Evolutionary conservation across 92 coral and sea anemone species (phyloP), one percentile per base, ranked within the genome.

Genomic region (Zoanthus solanderi): DNA sequence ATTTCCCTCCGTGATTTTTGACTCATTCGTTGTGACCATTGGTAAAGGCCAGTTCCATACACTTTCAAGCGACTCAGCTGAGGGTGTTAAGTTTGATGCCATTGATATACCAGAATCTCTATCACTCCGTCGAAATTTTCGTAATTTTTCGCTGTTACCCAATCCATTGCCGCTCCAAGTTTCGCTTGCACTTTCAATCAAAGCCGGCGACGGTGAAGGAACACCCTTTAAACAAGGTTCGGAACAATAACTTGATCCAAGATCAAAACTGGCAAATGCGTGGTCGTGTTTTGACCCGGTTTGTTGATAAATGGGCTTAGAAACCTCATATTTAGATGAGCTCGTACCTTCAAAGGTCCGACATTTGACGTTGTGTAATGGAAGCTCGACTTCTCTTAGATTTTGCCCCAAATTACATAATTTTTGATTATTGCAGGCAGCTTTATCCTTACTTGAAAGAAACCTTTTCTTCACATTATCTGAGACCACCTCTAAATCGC

Each of bases 21-120:
- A 23, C 30, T 30, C 75, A n/a, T 45, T 34, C 14, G 63, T 3
- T 17, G 58, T 61, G 9, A 74, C 42, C 57, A 4, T 12, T 30
- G 3, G 3, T 34, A 72, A 80, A 63, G 85, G 74, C 85, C 73
- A 63, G 3, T 0, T 45, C 85, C 85, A 80, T 30, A 80, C 73
- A 63, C 60, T 66, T 81, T 81, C 85, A 63, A 81, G 66, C 30
- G 85, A 63, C 56, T 46, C 85, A 66, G 30, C 47, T 57, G 45
- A 52, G 5, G 75, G 75, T 47, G 85, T 47, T 60, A 58, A 61
- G 54, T 48, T 63, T 28, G 72, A 77, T 46, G 5, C 85, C 47
- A 81, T 52, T n/a, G 85, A 81, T 48, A 81, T 81, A 15, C 85
- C 85, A 81, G 85, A 81, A 66, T 81, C 85, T 66, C 85, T 66